These are phyloP conservation scores for Picathartes gymnocephalus DNA, from an alignment of 2,113 vertebrate species.

Conservation along the genomic window DNA sequence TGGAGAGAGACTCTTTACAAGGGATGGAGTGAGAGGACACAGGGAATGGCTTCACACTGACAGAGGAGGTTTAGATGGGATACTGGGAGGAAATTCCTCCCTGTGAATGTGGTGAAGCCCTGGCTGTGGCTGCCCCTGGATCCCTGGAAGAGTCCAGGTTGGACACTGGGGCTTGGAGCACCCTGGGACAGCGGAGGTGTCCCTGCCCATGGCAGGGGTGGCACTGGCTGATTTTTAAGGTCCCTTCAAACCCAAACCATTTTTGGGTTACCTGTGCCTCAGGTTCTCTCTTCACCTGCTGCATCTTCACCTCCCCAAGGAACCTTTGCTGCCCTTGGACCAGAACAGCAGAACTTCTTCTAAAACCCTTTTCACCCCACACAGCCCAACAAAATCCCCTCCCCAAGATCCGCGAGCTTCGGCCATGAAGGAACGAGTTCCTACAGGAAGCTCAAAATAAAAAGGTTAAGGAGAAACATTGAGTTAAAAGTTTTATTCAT, in stretches of 20 bases:
- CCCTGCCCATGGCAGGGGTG: background rate
- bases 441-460: conserved; percentile 1
- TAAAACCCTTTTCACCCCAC: background rate
- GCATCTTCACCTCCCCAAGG: background rate
- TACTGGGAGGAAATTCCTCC: accelerated
- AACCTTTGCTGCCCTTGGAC: background rate
- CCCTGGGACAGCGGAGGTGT: background rate
- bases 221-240: background rate
- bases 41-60: background rate
- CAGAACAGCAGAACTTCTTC: background rate
- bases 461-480: conserved; percentile 42
- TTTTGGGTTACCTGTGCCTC: background rate
- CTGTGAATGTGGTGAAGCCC: background rate
- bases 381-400: background rate
- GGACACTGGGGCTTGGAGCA: accelerated
- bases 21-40: background rate
- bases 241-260: background rate
- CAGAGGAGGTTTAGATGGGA: accelerated
- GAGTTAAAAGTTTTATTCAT: conserved; percentile 99
- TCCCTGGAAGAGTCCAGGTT: background rate
- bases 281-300: background rate
- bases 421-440: background rate
- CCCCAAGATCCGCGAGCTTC: background rate
- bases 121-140: background rate
- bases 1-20: background rate